Evolutionary conservation across 2,888 invertebrate species (phyloP), one percentile per base, ranked within the genome.

Genomic region (Polydrusus pterygomalis): DNA sequence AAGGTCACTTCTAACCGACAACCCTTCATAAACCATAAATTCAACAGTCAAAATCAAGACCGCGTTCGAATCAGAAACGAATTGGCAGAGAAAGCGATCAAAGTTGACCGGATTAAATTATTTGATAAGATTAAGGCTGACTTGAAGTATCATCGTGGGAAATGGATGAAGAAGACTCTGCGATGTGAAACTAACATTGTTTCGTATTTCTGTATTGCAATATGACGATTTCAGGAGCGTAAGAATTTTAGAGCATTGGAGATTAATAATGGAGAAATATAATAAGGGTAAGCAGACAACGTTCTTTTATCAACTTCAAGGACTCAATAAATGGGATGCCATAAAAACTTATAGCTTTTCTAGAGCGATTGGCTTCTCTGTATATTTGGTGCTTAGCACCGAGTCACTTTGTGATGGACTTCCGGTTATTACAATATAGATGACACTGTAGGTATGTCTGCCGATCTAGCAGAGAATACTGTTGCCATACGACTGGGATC

Each of bases 111-210:
- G 54, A 54, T 54, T 54, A 20, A 13, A 54, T 54, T 54, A 38
- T 17, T 60, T 58, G 58, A 60, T 60, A 38, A 60, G 38, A 60
- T 60, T 60, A 38, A 38, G 58, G 38, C 38, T 10, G 58, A 60
- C 38, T 17, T 11, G 18, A 18, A 15, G 25, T 13, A 54, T 54
- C 54, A 54, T 54, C 54, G 38, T 60, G 58, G 58, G 38, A 60
- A 60, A 60, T 60, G 58, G 38, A 38, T 34, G 38, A 38, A 60
- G 34, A 38, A 60, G 34, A 38, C 38, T 17, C 15, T 15, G 58
- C 38, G 18, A 60, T 38, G 38, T 17, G 38, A 60, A 38, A 60
- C 38, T 38, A 60, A 60, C 18, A 60, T 38, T 17, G 18, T 18
- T 60, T 60, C 38, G 58, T 30, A 38, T 38, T 38, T 34, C 58